Base-by-base conservation (phyloP, 1,140 invertebrate genomes). In the Eriocheir sinensis region DNA sequence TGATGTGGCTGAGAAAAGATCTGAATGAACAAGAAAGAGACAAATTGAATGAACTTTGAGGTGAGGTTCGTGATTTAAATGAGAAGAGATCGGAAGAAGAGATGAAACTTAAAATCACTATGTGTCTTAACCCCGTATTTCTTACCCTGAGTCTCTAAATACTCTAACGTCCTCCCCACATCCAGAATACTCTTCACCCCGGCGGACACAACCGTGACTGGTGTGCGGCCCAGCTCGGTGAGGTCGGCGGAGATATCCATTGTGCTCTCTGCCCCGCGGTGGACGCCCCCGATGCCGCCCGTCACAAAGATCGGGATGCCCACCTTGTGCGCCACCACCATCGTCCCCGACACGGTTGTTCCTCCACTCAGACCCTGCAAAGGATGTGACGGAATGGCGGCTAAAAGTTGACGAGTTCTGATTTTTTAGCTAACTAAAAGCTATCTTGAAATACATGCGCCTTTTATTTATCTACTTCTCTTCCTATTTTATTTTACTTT, bases 181-280 rank as follows among this genome's bases (percentile, higher is more conserved):
- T 99, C 99, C 41, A 99, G 97, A 96, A 99, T 99, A 53, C 99
- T 99, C 97, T 99, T 99, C 60, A 99, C 98, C 27, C 99, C 99
- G 96, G 99, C 98, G 95, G 98, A 99, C 0, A 99, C 98, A 17
- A 99, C 99, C 93, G 98, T 97, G 0, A 99, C 98, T 9, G 98
- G 98, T 94, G 98, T 99, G 89, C 98, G 97, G 8, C 99, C 98
- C 36, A 99, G 97, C 97, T 99, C 99, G 15, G 97, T 98, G 30
- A 99, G 97, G 97, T 99, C 99, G 9, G 99, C 99, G 96, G 99
- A 99, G 12, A 99, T 97, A 97, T 99, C 99, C 96, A 99, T 97
- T 91, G 98, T 98, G 21, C 96, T 97, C 96, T 99, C 98, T 0
- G 98, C 99, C 60, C 98, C 98, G 60, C 99, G 97, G 97, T 99